These are phyloP conservation scores for Rhamnusium bicolor DNA, from an alignment of 2,888 invertebrate genomes.

Conservation along the genomic window DNA sequence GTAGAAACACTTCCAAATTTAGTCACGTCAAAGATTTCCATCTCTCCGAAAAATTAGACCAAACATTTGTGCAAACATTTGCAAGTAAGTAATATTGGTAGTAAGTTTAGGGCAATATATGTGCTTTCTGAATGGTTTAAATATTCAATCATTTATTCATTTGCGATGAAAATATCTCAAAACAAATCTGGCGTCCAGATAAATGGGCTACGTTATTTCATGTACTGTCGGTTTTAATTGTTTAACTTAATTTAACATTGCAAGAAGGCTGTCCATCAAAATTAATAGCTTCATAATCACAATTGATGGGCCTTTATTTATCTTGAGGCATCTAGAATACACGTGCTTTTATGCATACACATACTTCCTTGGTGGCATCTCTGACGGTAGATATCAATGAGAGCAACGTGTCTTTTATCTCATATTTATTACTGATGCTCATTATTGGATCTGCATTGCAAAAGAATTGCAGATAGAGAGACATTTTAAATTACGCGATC, in stretches of 20 bases:
- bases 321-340: not conserved
- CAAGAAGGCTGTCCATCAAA: constrained; percentile 19
- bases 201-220: constrained; percentile 1
- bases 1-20: too few species aligned
- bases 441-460: not conserved
- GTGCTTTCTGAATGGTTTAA: too few species aligned
- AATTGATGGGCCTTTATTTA: constrained; percentile 1
- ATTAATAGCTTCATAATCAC: constrained; percentile 19
- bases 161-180: not conserved
- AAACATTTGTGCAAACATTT: too few species aligned
- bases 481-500: not conserved
- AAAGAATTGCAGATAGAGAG: not conserved
- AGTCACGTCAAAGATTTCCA: too few species aligned
- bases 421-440: not conserved
- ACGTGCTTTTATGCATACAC: constrained; percentile 13
- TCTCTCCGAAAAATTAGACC: too few species aligned
- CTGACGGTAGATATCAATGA: not conserved
- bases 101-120: too few species aligned
- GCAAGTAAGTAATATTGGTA: too few species aligned
- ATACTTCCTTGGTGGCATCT: constrained; percentile 3
- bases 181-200: not conserved
- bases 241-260: constrained; percentile 20
- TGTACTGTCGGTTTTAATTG: not conserved
- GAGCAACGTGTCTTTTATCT: not conserved
- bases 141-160: too few species aligned